Evolutionary conservation across 2,888 invertebrate species (phyloP), one percentile per base, ranked within the genome.

Genomic region (Steinernema scapterisci): DNA sequence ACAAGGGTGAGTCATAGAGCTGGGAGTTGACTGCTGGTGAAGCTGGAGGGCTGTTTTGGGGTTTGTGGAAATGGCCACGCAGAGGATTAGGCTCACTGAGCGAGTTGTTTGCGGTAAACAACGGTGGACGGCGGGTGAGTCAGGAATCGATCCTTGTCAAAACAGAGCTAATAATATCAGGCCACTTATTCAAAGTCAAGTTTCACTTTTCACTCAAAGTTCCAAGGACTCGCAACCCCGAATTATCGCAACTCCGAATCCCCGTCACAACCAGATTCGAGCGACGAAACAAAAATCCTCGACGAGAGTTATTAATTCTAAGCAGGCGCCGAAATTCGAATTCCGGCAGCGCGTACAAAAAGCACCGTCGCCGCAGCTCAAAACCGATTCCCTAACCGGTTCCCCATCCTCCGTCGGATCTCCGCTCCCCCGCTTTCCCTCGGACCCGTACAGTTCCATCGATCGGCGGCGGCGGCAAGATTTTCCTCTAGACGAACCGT

Each of bases 331-430:
- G 48, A 19, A 48, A 7, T 48, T 19, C 31, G 63, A 27, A 16
- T 63, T 13, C 25, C 38, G 63, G 63, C n/a, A n/a, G n/a, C n/a
- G n/a, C 63, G 63, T 63, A 63, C 63, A 63, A 63, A 63, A 63
- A 63, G 63, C 63, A 13, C 63, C 48, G 48, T 16, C 45, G 45
- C 45, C 7, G 45, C 16, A 11, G 45, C 16, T 54, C 54, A 27
- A 54, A 63, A 63, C 63, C 63, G 63, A 63, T 63, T 31, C 63
- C 31, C 25, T 31, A 63, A 63, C 63, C 63, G 63, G 63, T 63
- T 63, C 63, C 31, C 31, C 13, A n/a, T n/a, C n/a, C n/a, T n/a
- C n/a, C n/a, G n/a, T n/a, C n/a, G n/a, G n/a, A n/a, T n/a, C n/a
- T n/a, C n/a, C n/a, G 3, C 38, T 6, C 38, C 38, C 9, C 9